Conservation (phyloP, 2,797 vertebrate species). For the Balearica regulorum region DNA sequence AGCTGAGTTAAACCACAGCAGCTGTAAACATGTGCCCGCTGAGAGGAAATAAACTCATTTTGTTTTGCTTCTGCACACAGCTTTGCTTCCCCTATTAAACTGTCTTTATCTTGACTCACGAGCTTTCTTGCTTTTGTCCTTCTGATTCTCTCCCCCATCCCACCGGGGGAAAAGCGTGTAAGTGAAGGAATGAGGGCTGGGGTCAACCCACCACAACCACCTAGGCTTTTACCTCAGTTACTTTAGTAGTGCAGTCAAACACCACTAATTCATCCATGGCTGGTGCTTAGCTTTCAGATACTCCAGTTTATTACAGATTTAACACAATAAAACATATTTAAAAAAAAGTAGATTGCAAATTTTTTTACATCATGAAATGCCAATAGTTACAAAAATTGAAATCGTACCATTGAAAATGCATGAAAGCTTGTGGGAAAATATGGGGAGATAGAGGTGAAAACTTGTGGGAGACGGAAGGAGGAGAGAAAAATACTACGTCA, state of each 20-base stretch:
- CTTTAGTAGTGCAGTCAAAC: not conserved
- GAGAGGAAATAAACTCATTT: not conserved
- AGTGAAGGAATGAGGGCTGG: not conserved
- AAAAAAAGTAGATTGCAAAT: not conserved
- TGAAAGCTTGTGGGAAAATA: not conserved
- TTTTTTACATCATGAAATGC: not conserved
- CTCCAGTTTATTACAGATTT: constrained; percentile 14
- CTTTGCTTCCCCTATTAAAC: not conserved
- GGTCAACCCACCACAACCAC: not conserved
- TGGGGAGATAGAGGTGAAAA: not conserved
- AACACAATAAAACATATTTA: not conserved
- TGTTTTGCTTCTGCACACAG: not conserved
- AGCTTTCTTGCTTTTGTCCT: not conserved
- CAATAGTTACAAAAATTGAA: not conserved
- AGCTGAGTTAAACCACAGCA: too few species aligned
- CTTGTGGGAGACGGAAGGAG: not conserved
- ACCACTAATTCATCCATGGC: not conserved
- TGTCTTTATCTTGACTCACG: not conserved
- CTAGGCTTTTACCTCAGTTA: not conserved
- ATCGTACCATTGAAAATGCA: not conserved
- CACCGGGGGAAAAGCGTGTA: accelerated
- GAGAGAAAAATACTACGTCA: not conserved
- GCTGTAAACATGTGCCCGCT: not conserved
- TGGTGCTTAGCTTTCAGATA: not conserved
- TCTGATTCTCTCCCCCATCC: not conserved